Percentiles rank a stretch among this genome's conserved stretches.
These are phyloP conservation scores for Perca schrenkii DNA, from an alignment of 2,113 vertebrate genomes.

Conservation along the genomic window DNA sequence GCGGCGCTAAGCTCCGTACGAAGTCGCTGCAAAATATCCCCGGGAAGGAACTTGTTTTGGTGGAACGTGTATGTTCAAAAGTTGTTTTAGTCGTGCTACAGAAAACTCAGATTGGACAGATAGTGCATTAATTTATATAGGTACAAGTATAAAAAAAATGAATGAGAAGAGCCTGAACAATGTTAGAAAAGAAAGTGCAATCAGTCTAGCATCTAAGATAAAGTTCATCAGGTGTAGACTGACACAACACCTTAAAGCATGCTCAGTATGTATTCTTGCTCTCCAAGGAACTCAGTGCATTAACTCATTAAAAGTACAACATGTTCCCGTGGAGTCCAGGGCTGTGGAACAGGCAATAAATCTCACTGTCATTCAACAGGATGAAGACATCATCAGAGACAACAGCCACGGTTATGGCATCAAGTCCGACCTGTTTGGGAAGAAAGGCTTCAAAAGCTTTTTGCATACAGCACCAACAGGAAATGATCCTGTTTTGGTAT, in stretches of 20 bases:
- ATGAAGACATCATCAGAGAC: neutral
- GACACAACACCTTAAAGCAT: neutral
- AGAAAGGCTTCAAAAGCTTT: neutral
- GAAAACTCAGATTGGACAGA: no score
- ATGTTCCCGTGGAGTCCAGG: neutral
- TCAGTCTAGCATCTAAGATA: neutral
- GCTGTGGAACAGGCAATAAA: neutral
- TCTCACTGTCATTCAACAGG: neutral
- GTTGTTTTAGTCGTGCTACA: no score
- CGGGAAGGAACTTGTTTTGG: no score
- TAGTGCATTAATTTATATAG: no score
- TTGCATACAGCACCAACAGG: neutral
- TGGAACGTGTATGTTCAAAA: no score
- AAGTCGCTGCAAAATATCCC: no score
- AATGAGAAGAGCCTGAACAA: no score
- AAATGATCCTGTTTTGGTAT: no score
- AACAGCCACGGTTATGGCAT: neutral
- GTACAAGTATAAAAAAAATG: no score
- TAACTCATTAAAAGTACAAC: neutral
- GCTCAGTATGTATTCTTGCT: neutral
- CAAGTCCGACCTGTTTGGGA: neutral
- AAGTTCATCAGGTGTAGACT: neutral
- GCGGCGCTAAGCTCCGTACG: no score
- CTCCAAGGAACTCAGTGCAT: neutral
- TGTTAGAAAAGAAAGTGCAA: no score